phyloP scores from a whole-genome alignment of 2,113 vertebrate genomes.

The Cheirogaleus medius region DNA sequence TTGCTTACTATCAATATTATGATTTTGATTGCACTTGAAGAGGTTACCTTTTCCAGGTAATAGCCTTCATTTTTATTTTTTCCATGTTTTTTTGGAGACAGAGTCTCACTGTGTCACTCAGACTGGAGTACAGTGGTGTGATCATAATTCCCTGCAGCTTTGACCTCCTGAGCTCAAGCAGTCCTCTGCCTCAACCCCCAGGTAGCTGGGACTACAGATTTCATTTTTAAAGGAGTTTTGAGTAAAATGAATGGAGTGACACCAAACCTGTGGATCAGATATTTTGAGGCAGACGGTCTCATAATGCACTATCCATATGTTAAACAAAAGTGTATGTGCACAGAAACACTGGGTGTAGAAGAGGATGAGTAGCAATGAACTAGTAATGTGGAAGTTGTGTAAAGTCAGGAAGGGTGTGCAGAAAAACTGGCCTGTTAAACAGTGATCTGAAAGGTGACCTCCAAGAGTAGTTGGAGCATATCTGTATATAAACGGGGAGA shows the following conservation, averaged over 20 bases:
- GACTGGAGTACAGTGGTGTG: no score
- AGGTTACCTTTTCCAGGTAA: not conserved
- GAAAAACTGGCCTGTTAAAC: not conserved
- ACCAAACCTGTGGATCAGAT: not conserved
- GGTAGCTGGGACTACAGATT: no score
- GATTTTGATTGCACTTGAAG: not conserved
- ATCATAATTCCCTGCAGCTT: no score
- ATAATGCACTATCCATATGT: not conserved
- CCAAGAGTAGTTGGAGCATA: not conserved
- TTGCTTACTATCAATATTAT: not conserved
- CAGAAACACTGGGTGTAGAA: not conserved
- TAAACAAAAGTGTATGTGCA: not conserved
- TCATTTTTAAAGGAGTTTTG: not conserved
- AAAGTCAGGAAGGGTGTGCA: not conserved
- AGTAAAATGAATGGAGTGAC: not conserved
- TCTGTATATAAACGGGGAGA: not conserved
- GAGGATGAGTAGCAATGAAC: not conserved
- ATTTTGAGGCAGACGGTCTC: not conserved
- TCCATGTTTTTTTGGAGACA: no score
- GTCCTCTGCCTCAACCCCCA: no score
- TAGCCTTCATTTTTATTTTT: not conserved
- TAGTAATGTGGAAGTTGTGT: not conserved
- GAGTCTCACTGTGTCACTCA: no score
- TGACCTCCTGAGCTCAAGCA: no score
- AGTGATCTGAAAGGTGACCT: not conserved